phyloP scores from a whole-genome alignment of 2,888 invertebrate genomes.

The Drosophila merina region DNA sequence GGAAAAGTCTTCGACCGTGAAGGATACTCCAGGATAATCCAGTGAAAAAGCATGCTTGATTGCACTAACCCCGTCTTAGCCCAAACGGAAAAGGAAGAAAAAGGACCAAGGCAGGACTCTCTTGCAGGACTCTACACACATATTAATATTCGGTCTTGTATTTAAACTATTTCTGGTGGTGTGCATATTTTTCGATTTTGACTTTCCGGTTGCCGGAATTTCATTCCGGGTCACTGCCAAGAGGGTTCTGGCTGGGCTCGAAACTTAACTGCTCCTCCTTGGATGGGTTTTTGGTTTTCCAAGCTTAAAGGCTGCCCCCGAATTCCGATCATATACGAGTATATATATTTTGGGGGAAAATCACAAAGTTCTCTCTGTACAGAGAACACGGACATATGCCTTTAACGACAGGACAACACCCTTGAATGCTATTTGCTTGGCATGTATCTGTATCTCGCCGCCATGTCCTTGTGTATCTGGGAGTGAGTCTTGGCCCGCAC shows the following conservation, averaged over 20 bases:
- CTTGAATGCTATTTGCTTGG: not conserved
- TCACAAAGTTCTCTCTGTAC: slow-evolving; percentile 17
- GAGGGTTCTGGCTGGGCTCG: slow-evolving; percentile 3
- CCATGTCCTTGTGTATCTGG: no score
- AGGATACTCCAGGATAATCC: slow-evolving; percentile 55
- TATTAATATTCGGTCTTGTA: slow-evolving; percentile 64
- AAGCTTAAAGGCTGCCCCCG: not conserved
- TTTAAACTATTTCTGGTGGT: slow-evolving; percentile 62
- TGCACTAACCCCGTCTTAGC: slow-evolving; percentile 44
- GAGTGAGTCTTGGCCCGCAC: no score
- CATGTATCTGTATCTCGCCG: not conserved
- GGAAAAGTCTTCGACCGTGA: slow-evolving; percentile 51
- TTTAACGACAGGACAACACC: slow-evolving; percentile 13
- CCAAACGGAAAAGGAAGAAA: not conserved
- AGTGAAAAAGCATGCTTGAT: slow-evolving; percentile 65
- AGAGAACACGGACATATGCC: slow-evolving; percentile 18
- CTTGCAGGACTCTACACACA: slow-evolving; percentile 18
- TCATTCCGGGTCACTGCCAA: slow-evolving; percentile 37
- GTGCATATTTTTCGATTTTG: slow-evolving; percentile 64
- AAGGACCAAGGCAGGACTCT: not conserved
- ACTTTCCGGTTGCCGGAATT: slow-evolving; percentile 47
- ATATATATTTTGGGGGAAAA: not conserved
- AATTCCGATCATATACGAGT: slow-evolving; percentile 4
- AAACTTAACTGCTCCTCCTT: slow-evolving; percentile 10
- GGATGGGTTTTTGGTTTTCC: not conserved